Percentiles rank a stretch among this genome's conserved stretches.
These are phyloP conservation scores for Sycophila sp. DNA, from an alignment of 1,140 invertebrate genomes.

Conservation along the genomic window DNA sequence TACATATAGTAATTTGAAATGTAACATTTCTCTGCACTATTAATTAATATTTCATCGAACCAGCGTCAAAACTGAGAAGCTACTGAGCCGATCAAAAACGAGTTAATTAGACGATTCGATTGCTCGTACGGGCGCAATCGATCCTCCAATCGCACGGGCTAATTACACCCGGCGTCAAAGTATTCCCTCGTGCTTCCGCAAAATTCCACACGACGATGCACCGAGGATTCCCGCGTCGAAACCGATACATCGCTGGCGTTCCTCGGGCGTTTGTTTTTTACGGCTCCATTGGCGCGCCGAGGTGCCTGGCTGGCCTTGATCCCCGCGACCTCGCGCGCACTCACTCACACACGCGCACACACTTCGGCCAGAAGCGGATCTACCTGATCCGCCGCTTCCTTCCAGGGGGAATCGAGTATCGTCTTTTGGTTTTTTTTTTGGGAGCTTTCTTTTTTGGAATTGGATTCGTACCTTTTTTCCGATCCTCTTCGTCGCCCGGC, in stretches of 20 bases:
- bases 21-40: no score
- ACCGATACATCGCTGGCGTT: not conserved
- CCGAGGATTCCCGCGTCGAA: no score
- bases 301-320: conserved; percentile 34
- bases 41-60: no score
- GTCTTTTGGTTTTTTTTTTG: not conserved
- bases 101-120: conserved; percentile 22
- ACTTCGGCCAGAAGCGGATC: conserved; percentile 44
- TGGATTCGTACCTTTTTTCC: not conserved
- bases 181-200: not conserved
- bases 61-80: no score
- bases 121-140: not conserved
- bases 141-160: not conserved
- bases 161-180: not conserved
- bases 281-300: not conserved
- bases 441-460: no score
- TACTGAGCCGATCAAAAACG: no score
- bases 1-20: no score
- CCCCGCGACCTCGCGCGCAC: conserved; percentile 41
- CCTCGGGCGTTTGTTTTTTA: not conserved
- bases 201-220: no score
- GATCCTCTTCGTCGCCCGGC: no score
- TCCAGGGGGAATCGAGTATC: conserved; percentile 1
- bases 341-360: conserved; percentile 40
- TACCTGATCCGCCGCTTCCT: conserved; percentile 44